Percentiles rank a stretch among this genome's conserved stretches.
Evolutionary conservation across 2,797 vertebrate species (phyloP).

Genomic region (Spinus olivaceus): DNA sequence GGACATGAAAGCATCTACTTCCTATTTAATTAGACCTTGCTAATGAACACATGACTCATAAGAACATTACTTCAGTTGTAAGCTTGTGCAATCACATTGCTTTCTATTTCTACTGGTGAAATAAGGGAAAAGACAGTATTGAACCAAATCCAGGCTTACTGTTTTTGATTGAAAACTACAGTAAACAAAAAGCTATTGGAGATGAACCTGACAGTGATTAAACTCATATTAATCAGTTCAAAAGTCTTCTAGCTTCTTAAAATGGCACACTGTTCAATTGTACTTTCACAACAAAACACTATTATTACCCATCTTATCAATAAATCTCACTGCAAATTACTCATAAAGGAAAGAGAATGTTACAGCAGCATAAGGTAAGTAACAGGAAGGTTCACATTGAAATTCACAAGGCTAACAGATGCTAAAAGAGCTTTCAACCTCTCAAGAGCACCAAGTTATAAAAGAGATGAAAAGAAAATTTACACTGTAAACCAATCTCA

Average conservation of each 20-base stretch:
- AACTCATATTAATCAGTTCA: not conserved
- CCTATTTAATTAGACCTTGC: constrained; percentile 6
- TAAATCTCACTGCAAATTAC: not conserved
- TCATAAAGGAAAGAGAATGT: not conserved
- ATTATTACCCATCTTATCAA: not conserved
- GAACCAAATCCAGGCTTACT: not conserved
- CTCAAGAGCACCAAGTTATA: not conserved
- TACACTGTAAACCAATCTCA: not conserved
- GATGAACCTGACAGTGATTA: not conserved
- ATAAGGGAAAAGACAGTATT: not conserved
- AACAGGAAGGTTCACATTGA: not conserved
- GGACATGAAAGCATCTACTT: not conserved
- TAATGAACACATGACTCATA: not conserved
- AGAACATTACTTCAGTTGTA: not conserved
- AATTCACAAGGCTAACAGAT: not conserved
- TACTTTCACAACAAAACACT: not conserved
- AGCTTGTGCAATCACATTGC: not conserved
- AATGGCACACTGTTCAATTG: not conserved
- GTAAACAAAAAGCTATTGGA: not conserved
- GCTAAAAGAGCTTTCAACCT: not conserved
- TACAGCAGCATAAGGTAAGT: not conserved
- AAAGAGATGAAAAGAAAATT: not conserved
- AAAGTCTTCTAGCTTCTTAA: not conserved
- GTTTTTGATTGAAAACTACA: not conserved
- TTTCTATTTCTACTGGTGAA: not conserved